A percentile compares a stretch with the other conserved stretches of the same genome.
phyloP scores from a whole-genome alignment of 2,888 invertebrate genomes.

The Mesopsocus fuscifrons region DNA sequence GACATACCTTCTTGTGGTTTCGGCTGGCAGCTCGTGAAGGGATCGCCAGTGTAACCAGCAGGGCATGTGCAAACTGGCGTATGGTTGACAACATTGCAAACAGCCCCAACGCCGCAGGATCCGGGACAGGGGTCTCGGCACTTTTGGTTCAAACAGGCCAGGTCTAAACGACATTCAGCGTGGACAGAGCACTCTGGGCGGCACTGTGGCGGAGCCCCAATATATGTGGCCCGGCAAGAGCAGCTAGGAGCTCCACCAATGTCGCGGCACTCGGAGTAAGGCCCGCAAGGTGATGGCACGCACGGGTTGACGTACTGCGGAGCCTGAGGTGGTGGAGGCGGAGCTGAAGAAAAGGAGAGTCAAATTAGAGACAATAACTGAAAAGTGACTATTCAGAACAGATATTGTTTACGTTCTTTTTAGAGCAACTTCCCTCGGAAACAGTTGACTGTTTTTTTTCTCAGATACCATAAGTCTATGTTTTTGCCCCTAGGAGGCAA shows the following conservation, averaged over 20 bases:
- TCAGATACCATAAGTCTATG: no score
- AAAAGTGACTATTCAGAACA: no score
- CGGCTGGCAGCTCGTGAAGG: slow-evolving; percentile 22
- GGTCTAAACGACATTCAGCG: slow-evolving; percentile 33
- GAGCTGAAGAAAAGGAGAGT: slow-evolving; percentile 13
- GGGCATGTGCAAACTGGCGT: slow-evolving; percentile 25
- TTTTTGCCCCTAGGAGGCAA: no score
- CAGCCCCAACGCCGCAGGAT: slow-evolving; percentile 25
- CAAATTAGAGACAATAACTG: background rate
- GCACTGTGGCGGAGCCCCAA: slow-evolving; percentile 50
- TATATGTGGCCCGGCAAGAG: slow-evolving; percentile 40
- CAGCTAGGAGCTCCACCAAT: slow-evolving; percentile 27
- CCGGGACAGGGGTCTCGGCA: slow-evolving; percentile 31
- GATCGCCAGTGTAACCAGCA: slow-evolving; percentile 26
- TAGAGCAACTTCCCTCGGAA: no score
- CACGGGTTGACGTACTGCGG: slow-evolving; percentile 38
- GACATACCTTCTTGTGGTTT: slow-evolving; percentile 13
- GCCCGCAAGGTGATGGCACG: slow-evolving; percentile 45
- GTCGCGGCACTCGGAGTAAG: slow-evolving; percentile 39
- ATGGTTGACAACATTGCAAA: slow-evolving; percentile 23
- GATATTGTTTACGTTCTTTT: no score
- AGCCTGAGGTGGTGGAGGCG: slow-evolving; percentile 17
- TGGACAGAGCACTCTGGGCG: slow-evolving; percentile 50
- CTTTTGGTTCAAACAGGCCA: slow-evolving; percentile 29
- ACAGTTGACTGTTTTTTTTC: no score